Percentiles rank a stretch among this genome's conserved stretches.
Conservation (phyloP, 2,888 invertebrate species). For the Eulithis prunata region DNA sequence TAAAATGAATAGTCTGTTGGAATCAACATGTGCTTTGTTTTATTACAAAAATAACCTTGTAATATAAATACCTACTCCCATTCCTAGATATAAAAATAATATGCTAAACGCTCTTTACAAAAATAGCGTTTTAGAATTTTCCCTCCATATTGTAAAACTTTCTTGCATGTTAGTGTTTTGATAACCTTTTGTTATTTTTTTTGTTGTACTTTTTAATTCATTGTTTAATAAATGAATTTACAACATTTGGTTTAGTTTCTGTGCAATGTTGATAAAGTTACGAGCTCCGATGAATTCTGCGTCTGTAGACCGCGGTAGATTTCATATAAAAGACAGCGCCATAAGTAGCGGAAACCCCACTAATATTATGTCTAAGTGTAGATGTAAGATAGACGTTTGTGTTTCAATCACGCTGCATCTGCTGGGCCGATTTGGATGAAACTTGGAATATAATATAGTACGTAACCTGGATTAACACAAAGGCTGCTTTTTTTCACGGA, state of each 20-base stretch:
- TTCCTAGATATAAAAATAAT: constrained; percentile 28
- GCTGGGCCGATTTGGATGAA: too few species aligned
- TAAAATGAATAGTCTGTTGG: constrained; percentile 80
- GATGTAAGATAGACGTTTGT: too few species aligned
- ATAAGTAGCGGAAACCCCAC: too few species aligned
- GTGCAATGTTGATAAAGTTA: neutral
- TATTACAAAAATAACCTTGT: constrained; percentile 52
- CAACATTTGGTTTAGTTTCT: constrained; percentile 33
- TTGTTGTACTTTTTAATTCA: constrained; percentile 31
- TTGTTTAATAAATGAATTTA: constrained; percentile 40
- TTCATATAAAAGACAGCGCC: too few species aligned
- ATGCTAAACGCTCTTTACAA: constrained; percentile 17
- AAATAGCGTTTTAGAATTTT: constrained; percentile 21
- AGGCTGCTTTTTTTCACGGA: too few species aligned
- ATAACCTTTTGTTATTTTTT: constrained; percentile 11
- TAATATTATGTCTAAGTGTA: too few species aligned
- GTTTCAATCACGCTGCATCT: too few species aligned
- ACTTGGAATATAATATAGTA: too few species aligned
- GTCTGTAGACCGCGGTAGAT: too few species aligned
- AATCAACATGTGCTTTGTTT: constrained; percentile 69
- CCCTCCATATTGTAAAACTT: constrained; percentile 6
- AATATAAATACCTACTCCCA: constrained; percentile 29
- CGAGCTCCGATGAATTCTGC: too few species aligned
- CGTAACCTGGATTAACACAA: too few species aligned
- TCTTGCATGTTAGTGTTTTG: constrained; percentile 18